A percentile compares a stretch with the other conserved stretches of the same genome.
Evolutionary conservation across 2,888 invertebrate species (phyloP).

Genomic region (Scaptomyza parva): DNA sequence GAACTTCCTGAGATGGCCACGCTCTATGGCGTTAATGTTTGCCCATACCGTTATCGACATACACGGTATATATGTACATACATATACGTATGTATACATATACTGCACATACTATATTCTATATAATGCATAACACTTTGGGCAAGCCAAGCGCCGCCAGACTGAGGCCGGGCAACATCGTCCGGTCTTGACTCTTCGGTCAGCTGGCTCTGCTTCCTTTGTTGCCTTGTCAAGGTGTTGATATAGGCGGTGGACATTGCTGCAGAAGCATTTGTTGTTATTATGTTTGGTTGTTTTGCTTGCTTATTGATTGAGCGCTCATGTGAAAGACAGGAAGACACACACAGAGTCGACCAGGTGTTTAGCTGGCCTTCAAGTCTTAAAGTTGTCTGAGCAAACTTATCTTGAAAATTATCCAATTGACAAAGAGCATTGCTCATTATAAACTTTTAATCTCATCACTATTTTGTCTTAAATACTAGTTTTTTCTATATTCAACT

Average conservation of each 20-base stretch:
- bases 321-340: constrained; percentile 47
- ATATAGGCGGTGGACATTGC: constrained; percentile 51
- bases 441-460: too few species aligned
- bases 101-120: constrained; percentile 24
- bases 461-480: too few species aligned
- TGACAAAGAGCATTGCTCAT: too few species aligned
- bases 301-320: constrained; percentile 63
- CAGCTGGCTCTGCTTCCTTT: constrained; percentile 32
- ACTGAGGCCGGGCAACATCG: constrained; percentile 4
- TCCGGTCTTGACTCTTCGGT: neutral
- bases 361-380: constrained; percentile 12
- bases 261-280: constrained; percentile 16
- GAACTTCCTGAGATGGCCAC: constrained; percentile 62
- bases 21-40: constrained; percentile 68
- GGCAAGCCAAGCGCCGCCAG: constrained; percentile 36
- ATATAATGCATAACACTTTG: constrained; percentile 67
- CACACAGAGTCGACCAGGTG: constrained; percentile 21
- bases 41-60: constrained; percentile 28
- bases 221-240: constrained; percentile 61
- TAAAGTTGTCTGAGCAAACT: neutral
- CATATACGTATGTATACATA: constrained; percentile 5
- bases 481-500: too few species aligned
- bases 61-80: constrained; percentile 8
- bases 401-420: neutral
- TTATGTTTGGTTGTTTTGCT: constrained; percentile 37